Base-by-base conservation (phyloP, 2,797 vertebrate genomes). In the Xyrichtys novacula region DNA sequence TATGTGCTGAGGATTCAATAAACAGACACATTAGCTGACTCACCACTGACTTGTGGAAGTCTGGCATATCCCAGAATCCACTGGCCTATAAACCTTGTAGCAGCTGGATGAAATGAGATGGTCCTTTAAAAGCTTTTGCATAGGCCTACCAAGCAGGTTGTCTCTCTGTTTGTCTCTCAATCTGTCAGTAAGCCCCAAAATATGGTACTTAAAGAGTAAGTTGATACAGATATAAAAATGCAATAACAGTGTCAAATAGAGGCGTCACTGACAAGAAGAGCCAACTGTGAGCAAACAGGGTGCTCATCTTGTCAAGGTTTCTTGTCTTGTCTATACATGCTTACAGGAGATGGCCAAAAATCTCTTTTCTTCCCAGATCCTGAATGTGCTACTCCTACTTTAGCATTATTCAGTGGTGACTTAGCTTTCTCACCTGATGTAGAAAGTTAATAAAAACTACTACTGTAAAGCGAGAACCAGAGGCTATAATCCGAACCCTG, bases 61-160 rank as follows among this genome's bases (percentile, higher is more conserved):
- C 78, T 85, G 80, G 78, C 83, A 83, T 74, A 58, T 78, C 71
- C 63, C 69, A 61, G 48, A 74, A 65, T 69, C 57, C 61, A 65
- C 81, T 43, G 61, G 80, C 81, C 76, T 82, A 82, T 78, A 85
- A 90, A 86, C 68, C 80, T 69, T 62, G 65, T 54, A 78, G 84
- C 81, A 88, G 84, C 81, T 80, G 71, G 75, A 76, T 87, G 80
- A 87, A 83, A 89, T 73, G 78, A 81, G 70, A 81, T 81, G 84
- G 71, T 72, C 72, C 81, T 87, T 85, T 84, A 84, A 85, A 83
- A 80, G 81, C 67, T 63, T 74, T 83, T 85, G 77, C 74, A 70
- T 66, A 65, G 61, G 29, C 48, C 57, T 76, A 86, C 65, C 68
- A 72, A 78, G 77, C 25, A 43, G 70, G 31, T 34, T 32, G 23